Base-by-base conservation (phyloP, 1,140 invertebrate genomes). In the Lordiphosa stackelbergi region DNA sequence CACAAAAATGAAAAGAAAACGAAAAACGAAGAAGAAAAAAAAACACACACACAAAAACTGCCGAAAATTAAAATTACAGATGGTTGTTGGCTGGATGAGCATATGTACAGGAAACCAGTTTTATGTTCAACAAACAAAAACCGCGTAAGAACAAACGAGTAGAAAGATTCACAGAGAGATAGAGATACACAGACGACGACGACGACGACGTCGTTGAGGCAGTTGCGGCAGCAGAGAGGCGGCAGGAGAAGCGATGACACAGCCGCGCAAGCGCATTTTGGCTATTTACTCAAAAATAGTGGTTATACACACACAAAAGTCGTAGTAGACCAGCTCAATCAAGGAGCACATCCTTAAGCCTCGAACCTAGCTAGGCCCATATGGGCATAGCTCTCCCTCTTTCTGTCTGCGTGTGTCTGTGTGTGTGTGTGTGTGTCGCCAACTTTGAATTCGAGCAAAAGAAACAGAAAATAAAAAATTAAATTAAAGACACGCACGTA, bases 41-140 rank as follows among this genome's bases (percentile, higher is more conserved):
- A 19, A 19, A 19, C 19, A 19, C 19, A 19, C n/a, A 22, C n/a
- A 22, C 63, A 66, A 68, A 45, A 70, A 70, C 66, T 70, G 66
- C 66, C 66, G 59, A 70, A 70, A 81, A 83, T 81, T 81, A 81
- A 83, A 81, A 81, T 83, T 83, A 81, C 77, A 81, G 77, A 83
- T 83, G 72, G 75, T 74, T 81, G 65, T 68, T 78, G 61, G 68
- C 77, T 83, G 75, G 72, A 83, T 72, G 77, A 83, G 77, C 77
- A 83, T 83, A 81, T 81, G 77, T 83, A 81, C 77, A 81, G 77
- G 77, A 81, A 81, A 81, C 77, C 77, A 81, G 77, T 81, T 81
- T 83, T 81, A 81, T 83, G 77, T 83, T 81, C 75, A 72, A 83
- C 77, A 83, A 81, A 81, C 77, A 83, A 68, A 31, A 73, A 74